These are phyloP conservation scores for Cairina moschata DNA, from an alignment of 2,113 vertebrate genomes.

Conservation along the genomic window DNA sequence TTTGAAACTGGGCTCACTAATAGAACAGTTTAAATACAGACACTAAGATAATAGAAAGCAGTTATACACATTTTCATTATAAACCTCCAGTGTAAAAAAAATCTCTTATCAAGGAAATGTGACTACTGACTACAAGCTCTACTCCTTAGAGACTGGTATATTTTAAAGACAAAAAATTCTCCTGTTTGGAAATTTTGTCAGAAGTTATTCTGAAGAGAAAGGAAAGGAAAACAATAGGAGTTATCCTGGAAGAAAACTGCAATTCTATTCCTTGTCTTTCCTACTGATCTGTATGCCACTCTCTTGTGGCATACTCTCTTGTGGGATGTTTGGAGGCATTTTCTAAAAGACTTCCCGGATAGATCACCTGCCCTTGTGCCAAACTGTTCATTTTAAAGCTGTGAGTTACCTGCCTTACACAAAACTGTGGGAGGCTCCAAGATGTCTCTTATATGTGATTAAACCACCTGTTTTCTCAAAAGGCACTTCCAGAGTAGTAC, in stretches of 20 bases:
- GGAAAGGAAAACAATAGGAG: neutral
- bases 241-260: neutral
- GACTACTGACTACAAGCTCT: neutral
- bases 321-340: neutral
- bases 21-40: neutral
- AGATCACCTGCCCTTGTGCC: neutral
- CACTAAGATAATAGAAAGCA: neutral
- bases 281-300: neutral
- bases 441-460: neutral
- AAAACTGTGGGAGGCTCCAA: neutral
- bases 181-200: neutral
- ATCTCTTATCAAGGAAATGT: neutral
- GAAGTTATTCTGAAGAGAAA: neutral
- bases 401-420: neutral
- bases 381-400: neutral
- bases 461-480: neutral
- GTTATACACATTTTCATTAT: neutral
- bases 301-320: neutral
- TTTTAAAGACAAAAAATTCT: neutral
- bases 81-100: neutral
- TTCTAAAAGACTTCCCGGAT: neutral
- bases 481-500: neutral
- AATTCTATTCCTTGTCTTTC: neutral
- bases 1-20: neutral
- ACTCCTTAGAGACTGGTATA: neutral